Evolutionary conservation across 2,797 vertebrate species (phyloP).

Genomic region (Enteromius radiatus): DNA sequence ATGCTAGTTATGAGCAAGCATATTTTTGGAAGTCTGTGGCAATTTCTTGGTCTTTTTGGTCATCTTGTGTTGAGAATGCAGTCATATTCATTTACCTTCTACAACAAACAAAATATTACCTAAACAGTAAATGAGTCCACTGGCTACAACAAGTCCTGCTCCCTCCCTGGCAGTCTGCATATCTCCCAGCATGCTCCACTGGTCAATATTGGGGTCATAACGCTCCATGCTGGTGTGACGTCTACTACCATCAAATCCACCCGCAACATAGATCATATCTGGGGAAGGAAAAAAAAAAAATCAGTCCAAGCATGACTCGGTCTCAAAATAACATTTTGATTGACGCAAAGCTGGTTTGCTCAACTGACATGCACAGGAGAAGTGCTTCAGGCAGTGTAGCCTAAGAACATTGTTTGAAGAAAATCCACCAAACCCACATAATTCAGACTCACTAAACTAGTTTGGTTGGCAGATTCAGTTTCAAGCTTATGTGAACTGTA

Average conservation of each 20-base stretch:
- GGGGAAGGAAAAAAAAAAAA: slow-evolving; percentile 26
- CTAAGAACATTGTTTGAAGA: slow-evolving; percentile 4
- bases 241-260: slow-evolving; percentile 95
- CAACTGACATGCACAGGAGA: slow-evolving; percentile 2
- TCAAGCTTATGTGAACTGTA: background rate
- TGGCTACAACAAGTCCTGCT: slow-evolving; percentile 94
- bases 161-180: slow-evolving; percentile 99
- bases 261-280: slow-evolving; percentile 99
- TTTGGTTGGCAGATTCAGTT: slow-evolving; percentile 32
- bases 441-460: slow-evolving; percentile 35
- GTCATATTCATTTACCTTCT: background rate
- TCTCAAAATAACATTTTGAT: background rate
- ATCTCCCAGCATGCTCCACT: slow-evolving; percentile 99
- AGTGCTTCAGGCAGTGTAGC: slow-evolving; percentile 16
- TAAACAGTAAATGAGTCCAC: slow-evolving; percentile 95
- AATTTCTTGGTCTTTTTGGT: no score
- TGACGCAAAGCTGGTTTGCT: slow-evolving; percentile 19
- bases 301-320: background rate
- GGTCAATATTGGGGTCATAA: slow-evolving; percentile 97
- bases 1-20: background rate
- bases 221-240: slow-evolving; percentile 98
- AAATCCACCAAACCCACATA: slow-evolving; percentile 18
- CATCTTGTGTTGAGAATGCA: no score
- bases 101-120: slow-evolving; percentile 72
- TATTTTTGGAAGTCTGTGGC: no score